phyloP scores from a whole-genome alignment of 30 jellyfish, hydroid and myxozoan genomes.

The Chironex yamaguchii region DNA sequence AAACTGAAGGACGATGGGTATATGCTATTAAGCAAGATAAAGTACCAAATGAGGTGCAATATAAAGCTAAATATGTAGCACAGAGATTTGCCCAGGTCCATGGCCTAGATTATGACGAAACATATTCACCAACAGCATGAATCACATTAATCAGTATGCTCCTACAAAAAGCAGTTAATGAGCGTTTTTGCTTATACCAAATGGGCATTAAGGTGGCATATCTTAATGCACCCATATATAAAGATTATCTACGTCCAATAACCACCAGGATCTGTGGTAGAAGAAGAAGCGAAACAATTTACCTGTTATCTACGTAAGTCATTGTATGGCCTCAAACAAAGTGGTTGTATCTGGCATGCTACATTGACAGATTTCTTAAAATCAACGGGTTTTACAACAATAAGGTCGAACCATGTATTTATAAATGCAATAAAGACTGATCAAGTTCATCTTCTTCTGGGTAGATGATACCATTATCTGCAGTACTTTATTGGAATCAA shows the following conservation, averaged over 20 bases:
- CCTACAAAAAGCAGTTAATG: conserved; percentile 50
- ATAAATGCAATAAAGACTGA: background rate
- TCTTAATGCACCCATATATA: conserved; percentile 68
- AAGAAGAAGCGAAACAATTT: background rate
- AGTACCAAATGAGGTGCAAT: background rate
- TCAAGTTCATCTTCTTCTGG: conserved; percentile 23
- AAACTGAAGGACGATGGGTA: conserved; percentile 46
- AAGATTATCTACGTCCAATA: conserved; percentile 38
- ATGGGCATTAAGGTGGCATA: conserved; percentile 72
- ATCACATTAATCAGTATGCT: conserved; percentile 62
- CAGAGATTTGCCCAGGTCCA: conserved; percentile 22
- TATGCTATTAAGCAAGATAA: conserved; percentile 36
- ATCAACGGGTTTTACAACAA: conserved; percentile 21
- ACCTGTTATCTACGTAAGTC: conserved; percentile 79
- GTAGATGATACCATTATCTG: conserved; percentile 49
- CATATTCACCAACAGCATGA: conserved; percentile 76
- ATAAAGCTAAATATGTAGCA: conserved; percentile 54
- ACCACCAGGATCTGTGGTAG: conserved; percentile 60
- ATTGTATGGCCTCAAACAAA: conserved; percentile 75
- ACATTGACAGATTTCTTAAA: conserved; percentile 1
- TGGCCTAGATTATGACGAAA: conserved; percentile 53
- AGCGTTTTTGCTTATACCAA: conserved; percentile 16
- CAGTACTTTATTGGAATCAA: background rate
- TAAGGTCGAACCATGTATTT: conserved; percentile 71
- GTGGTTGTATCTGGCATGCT: conserved; percentile 74